A percentile compares a stretch with the other conserved stretches of the same genome.
Conservation (phyloP, 2,888 invertebrate species). For the Pinctada fucata region DNA sequence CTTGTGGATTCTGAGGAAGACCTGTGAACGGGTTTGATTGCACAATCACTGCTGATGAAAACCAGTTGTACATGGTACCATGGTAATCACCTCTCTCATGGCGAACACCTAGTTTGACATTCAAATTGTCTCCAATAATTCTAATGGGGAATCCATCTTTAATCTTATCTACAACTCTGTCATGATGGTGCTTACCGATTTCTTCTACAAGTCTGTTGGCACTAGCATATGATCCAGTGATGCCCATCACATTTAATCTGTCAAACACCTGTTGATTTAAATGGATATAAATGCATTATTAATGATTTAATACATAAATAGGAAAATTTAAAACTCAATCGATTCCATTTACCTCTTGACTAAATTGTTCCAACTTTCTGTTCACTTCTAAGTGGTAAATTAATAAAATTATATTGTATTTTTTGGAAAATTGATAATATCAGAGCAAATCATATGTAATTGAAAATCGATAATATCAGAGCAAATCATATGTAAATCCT, state of each 20-base stretch:
- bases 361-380: too few relatives aligned
- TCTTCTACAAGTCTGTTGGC: constrained; percentile 6
- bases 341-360: too few relatives aligned
- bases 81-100: constrained; percentile 10
- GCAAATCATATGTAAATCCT: too few relatives aligned
- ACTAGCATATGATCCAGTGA: constrained; percentile 6
- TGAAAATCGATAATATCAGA: too few relatives aligned
- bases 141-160: constrained; percentile 6
- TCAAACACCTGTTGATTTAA: constrained; percentile 16
- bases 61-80: constrained; percentile 19
- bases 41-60: constrained; percentile 11
- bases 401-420: too few relatives aligned
- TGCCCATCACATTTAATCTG: not conserved
- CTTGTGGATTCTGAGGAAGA: constrained; percentile 6
- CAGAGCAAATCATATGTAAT: too few relatives aligned
- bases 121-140: constrained; percentile 21
- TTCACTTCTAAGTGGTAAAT: too few relatives aligned
- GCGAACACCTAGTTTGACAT: constrained; percentile 19
- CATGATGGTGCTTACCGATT: constrained; percentile 5
- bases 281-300: not conserved
- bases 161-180: constrained; percentile 9
- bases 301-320: too few relatives aligned
- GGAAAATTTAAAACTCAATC: too few relatives aligned
- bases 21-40: constrained; percentile 10
- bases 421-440: too few relatives aligned